phyloP scores from a whole-genome alignment of 2,797 vertebrate genomes.

The Octomys mimax region DNA sequence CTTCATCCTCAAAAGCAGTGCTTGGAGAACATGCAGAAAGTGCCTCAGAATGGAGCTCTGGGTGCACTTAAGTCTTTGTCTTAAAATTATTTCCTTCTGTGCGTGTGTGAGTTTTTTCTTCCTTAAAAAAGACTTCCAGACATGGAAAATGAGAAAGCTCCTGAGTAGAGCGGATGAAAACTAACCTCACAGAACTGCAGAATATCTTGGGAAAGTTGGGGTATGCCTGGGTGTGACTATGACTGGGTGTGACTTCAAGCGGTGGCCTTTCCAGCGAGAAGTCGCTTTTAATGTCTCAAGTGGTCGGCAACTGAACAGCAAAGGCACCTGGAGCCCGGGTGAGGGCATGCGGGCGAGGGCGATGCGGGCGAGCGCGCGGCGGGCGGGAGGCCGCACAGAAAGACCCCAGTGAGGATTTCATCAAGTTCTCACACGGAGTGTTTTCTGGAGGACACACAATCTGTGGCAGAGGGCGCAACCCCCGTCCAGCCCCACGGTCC shows the following conservation, averaged over 20 bases:
- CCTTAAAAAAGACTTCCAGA: conserved; percentile 77
- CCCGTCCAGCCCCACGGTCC: not conserved
- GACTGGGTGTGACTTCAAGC: not conserved
- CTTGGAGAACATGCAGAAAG: conserved; percentile 36
- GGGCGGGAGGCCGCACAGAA: too few relatives aligned
- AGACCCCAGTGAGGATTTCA: not conserved
- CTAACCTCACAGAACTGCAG: not conserved
- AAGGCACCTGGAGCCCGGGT: not conserved
- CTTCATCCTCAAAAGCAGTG: not conserved
- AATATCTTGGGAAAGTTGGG: conserved; percentile 35
- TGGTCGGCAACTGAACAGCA: too few relatives aligned
- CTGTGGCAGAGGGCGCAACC: not conserved
- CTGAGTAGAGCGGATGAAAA: conserved; percentile 64
- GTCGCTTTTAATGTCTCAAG: not conserved
- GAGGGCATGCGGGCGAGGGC: not conserved
- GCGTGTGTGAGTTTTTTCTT: conserved; percentile 58
- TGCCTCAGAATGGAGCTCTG: conserved; percentile 66
- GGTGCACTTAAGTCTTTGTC: conserved; percentile 70
- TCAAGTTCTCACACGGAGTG: not conserved
- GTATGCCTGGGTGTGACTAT: fast-evolving
- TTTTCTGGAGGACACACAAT: not conserved
- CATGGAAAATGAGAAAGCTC: conserved; percentile 61
- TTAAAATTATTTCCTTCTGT: conserved; percentile 78
- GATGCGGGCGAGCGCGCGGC: not conserved
- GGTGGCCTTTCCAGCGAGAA: not conserved